phyloP scores from a whole-genome alignment of 1,140 invertebrate genomes.

The Drosophila persimilis region DNA sequence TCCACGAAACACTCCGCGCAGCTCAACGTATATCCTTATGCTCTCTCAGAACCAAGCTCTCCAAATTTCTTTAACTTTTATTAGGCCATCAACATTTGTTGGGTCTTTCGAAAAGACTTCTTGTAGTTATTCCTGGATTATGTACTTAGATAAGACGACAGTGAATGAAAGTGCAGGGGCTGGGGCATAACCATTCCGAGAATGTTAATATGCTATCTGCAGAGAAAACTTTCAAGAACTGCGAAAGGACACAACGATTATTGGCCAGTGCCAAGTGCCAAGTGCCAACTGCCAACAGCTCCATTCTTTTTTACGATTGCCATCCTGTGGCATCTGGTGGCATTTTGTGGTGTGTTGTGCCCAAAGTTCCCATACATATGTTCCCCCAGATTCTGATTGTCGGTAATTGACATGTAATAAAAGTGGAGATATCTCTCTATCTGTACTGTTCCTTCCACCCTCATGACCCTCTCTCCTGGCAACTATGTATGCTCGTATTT shows the following conservation, averaged over 20 bases:
- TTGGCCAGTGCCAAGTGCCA: constrained; percentile 54
- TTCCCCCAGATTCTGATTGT: constrained; percentile 52
- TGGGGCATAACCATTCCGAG: constrained; percentile 37
- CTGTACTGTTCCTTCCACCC: constrained; percentile 4
- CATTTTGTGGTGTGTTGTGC: too few relatives aligned
- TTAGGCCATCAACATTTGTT: too few relatives aligned
- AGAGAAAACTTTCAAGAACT: constrained; percentile 22
- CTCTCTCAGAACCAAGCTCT: too few relatives aligned
- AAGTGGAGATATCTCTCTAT: constrained; percentile 14
- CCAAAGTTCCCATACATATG: constrained; percentile 20
- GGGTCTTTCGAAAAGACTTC: too few relatives aligned
- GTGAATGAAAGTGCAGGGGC: constrained; percentile 3
- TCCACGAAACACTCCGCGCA: too few relatives aligned
- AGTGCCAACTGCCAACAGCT: constrained; percentile 15
- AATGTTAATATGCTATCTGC: constrained; percentile 30
- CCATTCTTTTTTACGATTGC: constrained; percentile 68
- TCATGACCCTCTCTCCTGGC: constrained; percentile 5
- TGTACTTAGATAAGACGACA: too few relatives aligned
- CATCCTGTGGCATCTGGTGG: constrained; percentile 8
- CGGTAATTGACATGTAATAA: constrained; percentile 79
- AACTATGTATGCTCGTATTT: constrained; percentile 29
- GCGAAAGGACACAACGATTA: constrained; percentile 53
- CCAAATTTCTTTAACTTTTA: too few relatives aligned
- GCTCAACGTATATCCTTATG: too few relatives aligned
- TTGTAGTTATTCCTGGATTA: too few relatives aligned